Evolutionary conservation across 2,888 invertebrate species (phyloP), one percentile per base, ranked within the genome.

Genomic region (Andrena dorsata): DNA sequence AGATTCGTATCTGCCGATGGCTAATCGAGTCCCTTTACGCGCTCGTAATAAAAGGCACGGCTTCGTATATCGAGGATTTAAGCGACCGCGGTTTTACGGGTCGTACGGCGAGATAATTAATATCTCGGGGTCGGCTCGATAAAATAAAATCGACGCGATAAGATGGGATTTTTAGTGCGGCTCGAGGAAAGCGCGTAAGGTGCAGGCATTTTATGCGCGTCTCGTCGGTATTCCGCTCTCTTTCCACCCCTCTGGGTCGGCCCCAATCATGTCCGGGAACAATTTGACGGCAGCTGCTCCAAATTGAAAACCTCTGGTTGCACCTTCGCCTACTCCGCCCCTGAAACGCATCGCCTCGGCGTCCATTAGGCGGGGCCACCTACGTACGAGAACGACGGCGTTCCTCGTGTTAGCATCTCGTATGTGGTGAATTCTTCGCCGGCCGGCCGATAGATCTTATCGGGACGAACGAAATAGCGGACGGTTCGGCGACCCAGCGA

Each of bases 241-340:
- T 61, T 71, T 53, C 61, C 23, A 41, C 64, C 47, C 47, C 70
- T 63, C 26, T 20, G 71, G 79, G 63, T 71, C 88, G 82, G 80
- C 82, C 82, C 70, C 69, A 84, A 81, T 77, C 83, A 64, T 84
- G 88, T 84, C 65, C 66, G 65, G 69, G 74, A 80, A 87, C 84
- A 87, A 88, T 85, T 89, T 86, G 85, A 80, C 80, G 90, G 90
- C 90, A 90, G 90, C 88, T 90, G 90, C 84, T 88, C 83, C 73
- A 87, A 90, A 90, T 87, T 90, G 89, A 89, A 90, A 90, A 90
- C 89, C 86, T 85, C 80, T 84, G 83, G 74, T 81, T 85, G 85
- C 82, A 83, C 87, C 85, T 87, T 88, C 84, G 82, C 84, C 85
- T 83, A 86, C 87, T 87, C 85, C 86, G 86, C 86, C 87, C 83